Percentiles rank a stretch among this genome's conserved stretches.
Conservation (phyloP, 1,140 invertebrate genomes). For the Chironomus striatipennis region DNA sequence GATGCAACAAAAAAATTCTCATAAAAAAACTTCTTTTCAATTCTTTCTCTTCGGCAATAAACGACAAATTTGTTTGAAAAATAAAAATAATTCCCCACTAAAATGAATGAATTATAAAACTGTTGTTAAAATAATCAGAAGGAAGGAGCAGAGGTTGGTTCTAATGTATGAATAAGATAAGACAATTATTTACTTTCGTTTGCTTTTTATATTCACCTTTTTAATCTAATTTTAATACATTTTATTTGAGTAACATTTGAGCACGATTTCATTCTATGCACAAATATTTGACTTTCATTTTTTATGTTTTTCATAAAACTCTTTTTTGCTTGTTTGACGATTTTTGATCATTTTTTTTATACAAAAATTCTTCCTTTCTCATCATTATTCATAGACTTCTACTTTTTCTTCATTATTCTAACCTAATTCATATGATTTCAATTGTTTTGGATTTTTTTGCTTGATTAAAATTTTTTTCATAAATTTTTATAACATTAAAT, state of each 20-base stretch:
- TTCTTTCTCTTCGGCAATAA: constrained; percentile 26
- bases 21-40: constrained; percentile 26
- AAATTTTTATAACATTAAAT: too few species aligned
- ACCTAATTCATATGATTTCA: too few species aligned
- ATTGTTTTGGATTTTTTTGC: too few species aligned
- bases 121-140: constrained; percentile 41
- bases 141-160: constrained; percentile 70
- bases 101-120: not conserved
- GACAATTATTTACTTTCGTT: constrained; percentile 21
- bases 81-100: not conserved
- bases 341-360: constrained; percentile 7
- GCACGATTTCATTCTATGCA: not conserved
- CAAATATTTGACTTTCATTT: constrained; percentile 4
- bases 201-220: not conserved
- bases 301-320: constrained; percentile 20
- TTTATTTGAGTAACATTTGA: not conserved
- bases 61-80: constrained; percentile 24
- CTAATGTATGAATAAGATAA: constrained; percentile 29
- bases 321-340: constrained; percentile 11
- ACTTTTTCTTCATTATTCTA: too few species aligned
- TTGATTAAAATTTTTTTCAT: too few species aligned
- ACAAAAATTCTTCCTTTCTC: too few species aligned
- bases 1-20: not conserved
- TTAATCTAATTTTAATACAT: not conserved
- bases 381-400: too few species aligned